Conservation (phyloP, 2,888 invertebrate species). For the Torymus tubicola region DNA sequence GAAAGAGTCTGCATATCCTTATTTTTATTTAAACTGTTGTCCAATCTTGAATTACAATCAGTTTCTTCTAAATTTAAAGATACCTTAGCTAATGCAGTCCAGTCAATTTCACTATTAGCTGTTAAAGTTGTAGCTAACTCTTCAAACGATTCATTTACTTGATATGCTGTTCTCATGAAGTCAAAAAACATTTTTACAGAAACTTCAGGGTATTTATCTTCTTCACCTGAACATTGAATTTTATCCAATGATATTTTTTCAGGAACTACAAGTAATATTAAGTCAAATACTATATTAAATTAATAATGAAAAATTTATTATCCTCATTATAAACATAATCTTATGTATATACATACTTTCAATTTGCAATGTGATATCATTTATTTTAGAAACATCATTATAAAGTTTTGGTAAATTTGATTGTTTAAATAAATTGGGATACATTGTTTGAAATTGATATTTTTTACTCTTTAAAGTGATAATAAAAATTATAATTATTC, state of each 20-base stretch:
- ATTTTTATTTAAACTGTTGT: constrained; percentile 21
- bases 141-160: constrained; percentile 79
- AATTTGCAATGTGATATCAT: constrained; percentile 26
- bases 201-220: constrained; percentile 78
- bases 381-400: constrained; percentile 36
- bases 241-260: constrained; percentile 28
- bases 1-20: constrained; percentile 32
- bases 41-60: constrained; percentile 21
- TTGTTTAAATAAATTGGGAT: constrained; percentile 56
- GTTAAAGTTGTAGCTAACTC: constrained; percentile 71
- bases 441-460: constrained; percentile 43
- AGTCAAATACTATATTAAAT: neutral
- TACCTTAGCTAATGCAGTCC: constrained; percentile 77
- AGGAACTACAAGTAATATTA: constrained; percentile 5
- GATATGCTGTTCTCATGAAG: constrained; percentile 85
- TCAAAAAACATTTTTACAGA: constrained; percentile 85
- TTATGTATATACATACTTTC: constrained; percentile 35
- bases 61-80: constrained; percentile 70
- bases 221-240: constrained; percentile 18
- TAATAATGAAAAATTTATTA: constrained; percentile 1
- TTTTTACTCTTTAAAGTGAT: constrained; percentile 31
- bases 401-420: constrained; percentile 52
- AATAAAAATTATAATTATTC: neutral
- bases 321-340: neutral
- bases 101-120: constrained; percentile 76